Evolutionary conservation across 2,113 vertebrate genomes (phyloP), one percentile per base, ranked within the genome.

Genomic region (Erinaceus europaeus): DNA sequence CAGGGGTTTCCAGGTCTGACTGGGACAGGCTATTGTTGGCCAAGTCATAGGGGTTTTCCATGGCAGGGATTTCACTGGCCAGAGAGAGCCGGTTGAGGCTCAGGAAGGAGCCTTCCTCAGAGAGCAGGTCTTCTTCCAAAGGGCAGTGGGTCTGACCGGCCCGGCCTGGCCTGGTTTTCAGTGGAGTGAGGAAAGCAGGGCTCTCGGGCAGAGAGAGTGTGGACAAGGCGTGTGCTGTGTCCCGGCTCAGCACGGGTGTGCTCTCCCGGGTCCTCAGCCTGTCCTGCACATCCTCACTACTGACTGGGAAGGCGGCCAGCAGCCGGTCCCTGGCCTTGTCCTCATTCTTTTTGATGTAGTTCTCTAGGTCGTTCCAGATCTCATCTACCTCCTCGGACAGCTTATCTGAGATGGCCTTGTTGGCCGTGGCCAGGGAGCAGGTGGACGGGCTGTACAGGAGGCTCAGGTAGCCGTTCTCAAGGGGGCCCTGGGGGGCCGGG

Each of bases 351-450:
- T 98, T 98, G 94, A 99, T 99, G 96, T 99, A 99, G 93, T 99
- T 99, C 96, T 99, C 99, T 81, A 99, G 95, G 88, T 99, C 99
- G 4, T 98, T 99, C 99, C 99, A 99, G 95, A 99, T 99, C 95
- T 99, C 98, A 5, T 99, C 98, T 1, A 99, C 99, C 91, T 98
- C 97, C 93, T 99, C 98, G 0, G 99, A 99, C 94, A 98, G 97
- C 81, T 98, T 98, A 75, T 98, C 98, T 5, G 98, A 97, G 20
- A 96, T 95, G 55, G 98, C 96, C 23, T 97, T 97, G 52, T 97
- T 97, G 0, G 97, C 96, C 0, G 97, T 65, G 0, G 97, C 97
- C 76, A 91, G 1, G 91, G 98, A 97, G 0, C 98, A 97, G 57
- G 97, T 97, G 64, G 98, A 97, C 8, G 98, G 98, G 18, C 91